These are phyloP conservation scores for Phalanger gymnotis DNA, from an alignment of 2,797 vertebrate species.

Conservation along the genomic window DNA sequence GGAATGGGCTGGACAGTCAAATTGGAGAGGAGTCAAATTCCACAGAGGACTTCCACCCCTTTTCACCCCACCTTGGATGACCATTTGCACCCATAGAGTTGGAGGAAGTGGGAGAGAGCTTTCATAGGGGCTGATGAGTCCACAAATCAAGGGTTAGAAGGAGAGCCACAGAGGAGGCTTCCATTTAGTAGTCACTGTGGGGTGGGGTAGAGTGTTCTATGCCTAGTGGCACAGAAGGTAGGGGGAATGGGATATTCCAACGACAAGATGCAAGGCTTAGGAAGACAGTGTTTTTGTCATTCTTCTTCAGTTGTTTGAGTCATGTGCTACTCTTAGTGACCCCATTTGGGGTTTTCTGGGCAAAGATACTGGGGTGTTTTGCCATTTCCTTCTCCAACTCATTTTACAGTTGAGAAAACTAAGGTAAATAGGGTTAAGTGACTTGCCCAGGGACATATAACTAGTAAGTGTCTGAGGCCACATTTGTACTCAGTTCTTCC, in stretches of 20 bases:
- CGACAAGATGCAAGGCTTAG: slow-evolving; percentile 58
- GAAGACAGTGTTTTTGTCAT: background rate
- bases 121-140: slow-evolving; percentile 25
- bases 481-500: background rate
- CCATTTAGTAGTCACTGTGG: slow-evolving; percentile 4
- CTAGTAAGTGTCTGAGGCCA: too few species aligned
- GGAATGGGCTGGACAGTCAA: slow-evolving; percentile 29
- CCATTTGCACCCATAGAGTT: background rate
- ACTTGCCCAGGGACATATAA: too few species aligned
- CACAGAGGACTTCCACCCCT: slow-evolving; percentile 49
- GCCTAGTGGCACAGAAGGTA: slow-evolving; percentile 28
- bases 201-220: slow-evolving; percentile 13
- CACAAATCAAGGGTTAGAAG: slow-evolving; percentile 40
- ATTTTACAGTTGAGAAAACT: too few species aligned
- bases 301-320: too few species aligned
- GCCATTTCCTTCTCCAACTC: too few species aligned
- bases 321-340: background rate
- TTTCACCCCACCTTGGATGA: background rate
- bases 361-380: too few species aligned
- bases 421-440: too few species aligned
- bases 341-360: too few species aligned
- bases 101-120: background rate
- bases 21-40: slow-evolving; percentile 28
- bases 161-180: slow-evolving; percentile 27
- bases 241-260: slow-evolving; percentile 40